Evolutionary conservation across 2,113 vertebrate species (phyloP).

Genomic region (Rallus limicola): DNA sequence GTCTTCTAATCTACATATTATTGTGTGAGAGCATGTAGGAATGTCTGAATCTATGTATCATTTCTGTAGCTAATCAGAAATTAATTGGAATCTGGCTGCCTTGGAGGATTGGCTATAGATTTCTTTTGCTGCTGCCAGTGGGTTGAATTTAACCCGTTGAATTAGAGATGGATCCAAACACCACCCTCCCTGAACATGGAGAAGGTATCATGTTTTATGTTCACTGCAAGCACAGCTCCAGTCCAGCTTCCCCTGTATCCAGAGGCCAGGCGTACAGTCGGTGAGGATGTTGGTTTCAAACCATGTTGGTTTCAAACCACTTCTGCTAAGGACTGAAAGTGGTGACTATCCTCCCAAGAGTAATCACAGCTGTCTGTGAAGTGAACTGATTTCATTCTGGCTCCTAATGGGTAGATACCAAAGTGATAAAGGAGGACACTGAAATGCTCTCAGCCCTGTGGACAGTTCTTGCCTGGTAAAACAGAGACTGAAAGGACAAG

Average conservation of each 20-base stretch:
- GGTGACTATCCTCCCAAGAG: not conserved
- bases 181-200: not conserved
- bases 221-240: not conserved
- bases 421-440: not conserved
- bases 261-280: not conserved
- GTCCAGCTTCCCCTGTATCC: not conserved
- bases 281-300: not conserved
- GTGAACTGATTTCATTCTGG: not conserved
- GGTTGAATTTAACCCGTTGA: not conserved
- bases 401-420: not conserved
- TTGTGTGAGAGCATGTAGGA: not conserved
- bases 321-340: not conserved
- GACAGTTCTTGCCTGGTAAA: not conserved
- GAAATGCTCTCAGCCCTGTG: not conserved
- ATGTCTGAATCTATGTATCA: not conserved
- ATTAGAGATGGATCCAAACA: not conserved
- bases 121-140: not conserved
- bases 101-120: not conserved
- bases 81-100: not conserved
- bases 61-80: slow-evolving; percentile 12
- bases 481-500: not conserved
- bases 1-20: not conserved
- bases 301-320: not conserved
- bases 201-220: not conserved
- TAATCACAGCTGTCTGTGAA: not conserved